Evolutionary conservation across 2,113 vertebrate genomes (phyloP).

Genomic region (Anguilla rostrata): DNA sequence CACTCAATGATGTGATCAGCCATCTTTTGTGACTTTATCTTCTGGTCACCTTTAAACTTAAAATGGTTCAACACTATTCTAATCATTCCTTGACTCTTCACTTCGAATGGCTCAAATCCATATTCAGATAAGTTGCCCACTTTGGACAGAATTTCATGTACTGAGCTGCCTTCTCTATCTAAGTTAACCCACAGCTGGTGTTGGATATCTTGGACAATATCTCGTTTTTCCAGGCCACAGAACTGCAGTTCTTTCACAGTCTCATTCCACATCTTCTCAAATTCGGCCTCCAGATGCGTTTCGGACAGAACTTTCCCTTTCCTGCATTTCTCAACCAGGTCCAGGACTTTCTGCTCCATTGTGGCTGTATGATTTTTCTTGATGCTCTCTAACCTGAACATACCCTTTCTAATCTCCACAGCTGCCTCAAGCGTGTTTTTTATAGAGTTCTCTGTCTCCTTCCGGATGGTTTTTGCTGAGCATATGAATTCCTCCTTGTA

Average conservation of each 20-base stretch:
- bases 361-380: constrained; percentile 15
- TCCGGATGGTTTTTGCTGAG: constrained; percentile 18
- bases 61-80: no score
- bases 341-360: constrained; percentile 35
- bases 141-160: not conserved
- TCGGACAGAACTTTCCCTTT: not conserved
- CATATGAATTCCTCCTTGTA: constrained; percentile 41
- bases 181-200: constrained; percentile 15
- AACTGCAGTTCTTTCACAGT: constrained; percentile 18
- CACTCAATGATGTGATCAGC: constrained; percentile 2
- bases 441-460: constrained; percentile 17
- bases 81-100: not conserved
- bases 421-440: constrained; percentile 24
- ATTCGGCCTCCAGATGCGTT: constrained; percentile 24
- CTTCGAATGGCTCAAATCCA: not conserved
- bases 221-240: not conserved
- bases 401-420: constrained; percentile 27
- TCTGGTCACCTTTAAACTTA: no score
- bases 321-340: constrained; percentile 31
- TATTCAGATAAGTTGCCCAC: not conserved
- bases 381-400: constrained; percentile 26
- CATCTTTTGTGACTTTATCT: not conserved
- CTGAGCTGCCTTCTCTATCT: not conserved
- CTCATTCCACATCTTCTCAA: constrained; percentile 39
- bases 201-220: constrained; percentile 14